Base-by-base conservation (phyloP, 2,797 vertebrate genomes). In the Babyrousa celebensis region DNA sequence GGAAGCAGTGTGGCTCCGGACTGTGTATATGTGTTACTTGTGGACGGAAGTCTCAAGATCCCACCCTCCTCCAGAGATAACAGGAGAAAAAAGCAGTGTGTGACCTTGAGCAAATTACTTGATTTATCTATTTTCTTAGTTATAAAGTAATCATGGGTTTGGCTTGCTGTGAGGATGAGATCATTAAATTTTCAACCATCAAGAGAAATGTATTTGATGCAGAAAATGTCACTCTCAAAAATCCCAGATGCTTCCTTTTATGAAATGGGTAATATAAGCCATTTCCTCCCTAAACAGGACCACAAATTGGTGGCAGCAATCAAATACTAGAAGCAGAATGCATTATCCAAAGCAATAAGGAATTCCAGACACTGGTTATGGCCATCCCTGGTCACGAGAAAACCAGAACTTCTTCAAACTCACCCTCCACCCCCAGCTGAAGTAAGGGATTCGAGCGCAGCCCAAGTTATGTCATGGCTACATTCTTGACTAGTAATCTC, bases 331-430 rank as follows among this genome's bases (percentile, higher is more conserved):
- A 32, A 43, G 65, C 48, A 97, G 75, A 94, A 58, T 92, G 95
- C 93, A 95, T 96, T 96, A 40, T 40, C 23, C 25, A 18, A 75
- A 89, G 67, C 88, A 82, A 43, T 71, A 78, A 92, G 43, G 29
- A 93, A 92, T 77, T 72, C 79, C 54, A 86, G 87, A 58, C 56
- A 40, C n/a, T 17, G 40, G 67, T 43, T 65, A 58, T 5, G 27
- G n/a, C 25, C 43, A 89, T 85, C 15, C 17, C 6, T 2, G 4
- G 29, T 60, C 56, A 54, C 32, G 36, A 85, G 83, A 71, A 71
- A 91, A 75, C 18, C 36, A 58, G 40, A 67, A 36, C 21, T 68
- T 89, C 75, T 88, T 65, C 62, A 79, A 56, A 93, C 32, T n/a
- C 27, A n/a, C 17, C 36, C 15, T 36, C 74, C 15, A 27, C 29